Base-by-base conservation (phyloP, 2,113 vertebrate genomes). In the Brachyhypopomus occidentalis region DNA sequence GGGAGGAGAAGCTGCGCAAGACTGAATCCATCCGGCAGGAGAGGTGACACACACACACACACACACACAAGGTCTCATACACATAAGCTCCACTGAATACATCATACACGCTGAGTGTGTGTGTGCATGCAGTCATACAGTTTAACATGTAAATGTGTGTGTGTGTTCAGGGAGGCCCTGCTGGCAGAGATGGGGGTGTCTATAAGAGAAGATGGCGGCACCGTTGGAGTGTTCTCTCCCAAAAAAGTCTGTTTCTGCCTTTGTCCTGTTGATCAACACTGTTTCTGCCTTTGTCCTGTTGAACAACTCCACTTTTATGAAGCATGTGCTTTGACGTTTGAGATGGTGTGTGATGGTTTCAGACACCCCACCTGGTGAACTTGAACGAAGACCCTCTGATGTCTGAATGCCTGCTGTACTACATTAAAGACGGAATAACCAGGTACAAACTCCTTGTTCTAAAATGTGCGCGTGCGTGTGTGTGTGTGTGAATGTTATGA, bases 1-100 rank as follows among this genome's bases (percentile, higher is more conserved):
- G 97, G 97, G 96, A 97, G 87, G 96, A 98, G 63, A 98, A 97
- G 60, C 87, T 98, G 56, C 89, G 94, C 56, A 98, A 97, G 86
- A 98, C 96, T 0, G 97, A 98, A 85, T 94, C 96, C 30, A 91
- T 98, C 2, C 91, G 94, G 0, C 89, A 92, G 94, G 96, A 52
- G 86, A 92, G 90, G 92, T 92, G 52, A 80, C 25, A 63, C 56
- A 6, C 60, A 66, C 20, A 66, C 56, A 52, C 75, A 6, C 58
- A 22, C 34, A 23, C 55, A 25, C 52, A 30, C 56, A 2, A 2
- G 41, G 41, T 6, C 41, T 41, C 45, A 2, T 52, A 14, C 45
- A 52, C 25, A 45, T 52, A 52, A 52, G 45, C 45, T 52, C 45
- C 30, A 22, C 8, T 48, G 56, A 22, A 22, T 5, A 9, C 16